Evolutionary conservation across 1,140 invertebrate genomes (phyloP), one percentile per base, ranked within the genome.

Genomic region (Euglossa dilemma): DNA sequence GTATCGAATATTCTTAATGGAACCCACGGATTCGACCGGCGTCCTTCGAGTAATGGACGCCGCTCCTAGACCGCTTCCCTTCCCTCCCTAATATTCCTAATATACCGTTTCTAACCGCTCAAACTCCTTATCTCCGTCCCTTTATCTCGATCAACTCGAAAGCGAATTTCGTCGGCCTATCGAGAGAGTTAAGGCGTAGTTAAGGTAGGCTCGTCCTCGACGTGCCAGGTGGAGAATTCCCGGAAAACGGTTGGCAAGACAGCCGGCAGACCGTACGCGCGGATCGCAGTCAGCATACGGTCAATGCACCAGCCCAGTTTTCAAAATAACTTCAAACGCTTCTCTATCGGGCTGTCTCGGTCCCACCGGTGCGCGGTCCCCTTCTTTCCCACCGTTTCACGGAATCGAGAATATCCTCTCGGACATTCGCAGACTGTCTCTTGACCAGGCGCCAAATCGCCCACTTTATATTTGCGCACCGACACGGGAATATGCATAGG

Each of bases 271-370:
- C 70, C 25, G 57, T 47, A 59, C 25, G 69, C 36, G 63, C 23
- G 73, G 59, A 85, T 63, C 47, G 61, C 47, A 45, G 72, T 71
- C 72, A 36, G 75, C 57, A 67, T 87, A 66, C 85, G 92, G 92
- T 92, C 91, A 91, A 91, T 92, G 92, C 91, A 91, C 92, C 90
- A 90, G 90, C 87, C 89, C 89, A 90, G 88, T 89, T 92, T 92
- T 92, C 88, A 76, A 92, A 92, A 92, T 91, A 91, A 91, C 81
- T 78, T 83, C 43, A 72, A 80, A 78, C 70, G 67, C n/a, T n/a
- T 74, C 50, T 66, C 71, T 70, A 56, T 54, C 47, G 14, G 47
- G 36, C 69, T n/a, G 45, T 73, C 45, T 80, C n/a, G 16, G 28
- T 76, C 74, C 45, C 63, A 59, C 66, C 25, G 20, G 20, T 28